phyloP scores from a whole-genome alignment of 2,888 invertebrate genomes.

The Byasa hedistus region DNA sequence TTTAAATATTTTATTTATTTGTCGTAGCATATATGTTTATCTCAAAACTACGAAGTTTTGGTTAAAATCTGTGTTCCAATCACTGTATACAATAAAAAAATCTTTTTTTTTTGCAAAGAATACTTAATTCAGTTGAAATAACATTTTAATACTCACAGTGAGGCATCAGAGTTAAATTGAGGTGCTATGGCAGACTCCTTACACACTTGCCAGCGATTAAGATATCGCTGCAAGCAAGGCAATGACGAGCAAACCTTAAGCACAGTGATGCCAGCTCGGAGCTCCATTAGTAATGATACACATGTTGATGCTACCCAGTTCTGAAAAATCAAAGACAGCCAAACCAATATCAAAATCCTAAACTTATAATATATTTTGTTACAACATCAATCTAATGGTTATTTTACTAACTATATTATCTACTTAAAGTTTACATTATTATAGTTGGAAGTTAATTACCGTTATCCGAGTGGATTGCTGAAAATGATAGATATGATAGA shows the following conservation, averaged over 20 bases:
- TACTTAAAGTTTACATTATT: neutral
- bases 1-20: neutral
- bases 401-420: neutral
- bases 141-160: conserved; percentile 57
- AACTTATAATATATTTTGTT: neutral
- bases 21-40: no score
- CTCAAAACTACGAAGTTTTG: no score
- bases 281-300: conserved; percentile 86
- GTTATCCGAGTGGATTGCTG: neutral
- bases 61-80: no score
- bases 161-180: conserved; percentile 86
- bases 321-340: conserved; percentile 62
- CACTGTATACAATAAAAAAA: no score
- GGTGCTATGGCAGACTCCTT: conserved; percentile 83
- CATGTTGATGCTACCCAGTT: conserved; percentile 89
- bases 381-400: neutral
- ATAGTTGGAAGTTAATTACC: neutral
- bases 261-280: conserved; percentile 90
- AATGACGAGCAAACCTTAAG: conserved; percentile 90
- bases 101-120: no score
- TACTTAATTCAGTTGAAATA: neutral
- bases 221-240: conserved; percentile 81
- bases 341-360: conserved; percentile 9
- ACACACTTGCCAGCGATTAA: conserved; percentile 78
- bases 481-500: neutral